phyloP scores from a whole-genome alignment of 2,113 vertebrate species.

The Podocnemis expansa region DNA sequence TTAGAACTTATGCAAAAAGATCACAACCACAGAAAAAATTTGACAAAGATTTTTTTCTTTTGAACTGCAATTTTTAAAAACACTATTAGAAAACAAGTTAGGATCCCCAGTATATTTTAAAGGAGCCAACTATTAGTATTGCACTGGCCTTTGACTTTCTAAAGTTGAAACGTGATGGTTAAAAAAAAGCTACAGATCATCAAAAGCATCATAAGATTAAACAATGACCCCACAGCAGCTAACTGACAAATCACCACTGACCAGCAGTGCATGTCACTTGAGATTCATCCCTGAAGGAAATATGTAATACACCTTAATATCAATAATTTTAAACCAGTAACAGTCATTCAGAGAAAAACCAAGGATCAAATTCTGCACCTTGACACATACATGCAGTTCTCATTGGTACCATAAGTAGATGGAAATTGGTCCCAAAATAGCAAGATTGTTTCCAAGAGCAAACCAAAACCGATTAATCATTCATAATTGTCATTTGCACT shows the following conservation, averaged over 20 bases:
- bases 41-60: neutral
- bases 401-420: neutral
- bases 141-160: neutral
- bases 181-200: neutral
- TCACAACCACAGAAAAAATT: neutral
- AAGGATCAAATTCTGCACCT: neutral
- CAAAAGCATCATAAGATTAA: neutral
- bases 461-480: neutral
- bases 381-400: fast-evolving
- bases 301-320: neutral
- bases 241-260: neutral
- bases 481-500: neutral
- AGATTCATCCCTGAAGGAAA: neutral
- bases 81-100: neutral
- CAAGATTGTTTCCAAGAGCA: neutral
- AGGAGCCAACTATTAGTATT: neutral
- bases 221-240: neutral
- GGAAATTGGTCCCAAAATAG: fast-evolving
- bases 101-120: neutral
- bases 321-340: neutral
- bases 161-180: neutral
- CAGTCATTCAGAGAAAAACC: neutral
- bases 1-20: neutral
- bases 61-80: neutral
- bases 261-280: fast-evolving